Evolutionary conservation across 2,113 vertebrate species (phyloP), one percentile per base, ranked within the genome.

Genomic region (Xerus inauris): DNA sequence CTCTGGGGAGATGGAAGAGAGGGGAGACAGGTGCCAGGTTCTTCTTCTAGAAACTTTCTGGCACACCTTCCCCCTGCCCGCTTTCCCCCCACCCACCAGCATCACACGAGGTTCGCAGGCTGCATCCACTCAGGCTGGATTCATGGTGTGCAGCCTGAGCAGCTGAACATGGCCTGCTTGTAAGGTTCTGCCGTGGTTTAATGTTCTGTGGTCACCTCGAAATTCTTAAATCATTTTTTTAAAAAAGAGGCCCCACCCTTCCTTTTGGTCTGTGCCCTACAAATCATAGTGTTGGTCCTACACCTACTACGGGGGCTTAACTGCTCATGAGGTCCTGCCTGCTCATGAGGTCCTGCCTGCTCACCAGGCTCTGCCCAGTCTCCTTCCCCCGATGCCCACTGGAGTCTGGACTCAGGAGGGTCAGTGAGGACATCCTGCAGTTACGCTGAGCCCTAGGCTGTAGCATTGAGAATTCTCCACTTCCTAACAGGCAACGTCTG

Each of bases 371-470:
- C 67, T 47, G 45, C 73, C 69, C 19, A 22, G 13, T n/a, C 17
- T 49, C 7, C 54, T 40, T 17, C 38, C n/a, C 0, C 40, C 30
- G 4, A 24, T 6, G 51, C 19, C 51, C 26, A 47, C 47, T 17
- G 7, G 32, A 42, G 51, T 42, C 67, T 49, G 20, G 54, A 65
- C 40, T 16, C 2, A 13, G 8, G 19, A 57, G 28, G 6, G 11
- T 8, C 10, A 62, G 28, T 0, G 1, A 38, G 0, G 65, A n/a
- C 0, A 0, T 11, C 38, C 38, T 0, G 8, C 45, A 88, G 73
- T 67, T 3, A 0, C 1, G 8, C 47, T 40, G 35, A 35, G 69
- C 40, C 35, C 38, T 1, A 5, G 75, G 45, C 45, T 1, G 1
- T 30, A 3, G 64, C 32, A 8, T 0, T 20, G 71, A 75, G 40